Base-by-base conservation (phyloP, 37 sponge, comb jelly and placozoan genomes). In the Haliclona indistincta region DNA sequence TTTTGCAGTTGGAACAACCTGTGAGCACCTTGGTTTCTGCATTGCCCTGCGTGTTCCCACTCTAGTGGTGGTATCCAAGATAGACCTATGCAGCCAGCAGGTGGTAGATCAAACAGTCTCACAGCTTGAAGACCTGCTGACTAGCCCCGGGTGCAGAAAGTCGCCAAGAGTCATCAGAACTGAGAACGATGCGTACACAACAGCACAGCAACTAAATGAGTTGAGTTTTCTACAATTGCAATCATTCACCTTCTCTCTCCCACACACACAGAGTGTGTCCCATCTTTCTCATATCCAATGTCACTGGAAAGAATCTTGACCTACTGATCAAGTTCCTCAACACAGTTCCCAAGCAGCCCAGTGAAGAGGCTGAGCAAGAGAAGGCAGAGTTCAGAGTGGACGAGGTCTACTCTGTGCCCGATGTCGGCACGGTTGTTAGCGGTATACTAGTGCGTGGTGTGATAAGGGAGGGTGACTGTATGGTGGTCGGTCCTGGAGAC, bases 21-120 rank as follows among this genome's bases (percentile, higher is more conserved):
- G 86, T 43, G 91, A 93, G 3, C 99, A 98, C 63, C 74, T 96
- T 40, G 84, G 94, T 11, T 90, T 89, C 42, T 78, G 94, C 10
- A 70, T 87, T 40, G 96, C 99, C 6, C 71, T 98, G 74, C 41
- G 81, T 4, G 82, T 98, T 32, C 88, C 91, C 13, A 82, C 78
- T 2, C 89, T 89, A 76, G 88, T 98, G 52, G 95, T 95, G 11
- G 85, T 98, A 17, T 95, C 90, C 29, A 98, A 98, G 63, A 80
- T 74, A 20, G 99, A 98, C 58, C 83, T 83, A 43, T 96, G 95
- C 56, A 42, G 71, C 23, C 41, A 32, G 51, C 73, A 78, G 28
- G 73, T 80, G 60, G 39, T 80, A 58, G 30, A 76, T 29, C 78
- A 80, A 37, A 82, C 86, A 4, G 47, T 85, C 2, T 63, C 71